A percentile compares a stretch with the other conserved stretches of the same genome.
These are phyloP conservation scores for Kobus ellipsiprymnus DNA, from an alignment of 2,113 vertebrate species.

Conservation along the genomic window DNA sequence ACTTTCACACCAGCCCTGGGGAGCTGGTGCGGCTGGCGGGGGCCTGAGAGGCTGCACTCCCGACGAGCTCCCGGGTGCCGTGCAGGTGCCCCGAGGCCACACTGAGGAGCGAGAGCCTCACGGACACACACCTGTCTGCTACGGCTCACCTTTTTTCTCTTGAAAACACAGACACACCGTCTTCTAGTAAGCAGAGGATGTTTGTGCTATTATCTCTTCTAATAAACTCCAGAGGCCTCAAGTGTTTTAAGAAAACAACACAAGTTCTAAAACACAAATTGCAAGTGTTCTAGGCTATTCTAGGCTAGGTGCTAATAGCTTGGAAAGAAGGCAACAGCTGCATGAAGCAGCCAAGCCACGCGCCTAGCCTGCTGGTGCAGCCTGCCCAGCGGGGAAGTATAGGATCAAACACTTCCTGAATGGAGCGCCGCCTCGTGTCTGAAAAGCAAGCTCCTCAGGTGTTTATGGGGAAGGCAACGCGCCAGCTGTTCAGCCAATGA, in stretches of 20 bases:
- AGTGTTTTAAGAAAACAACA: background rate
- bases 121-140: background rate
- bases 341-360: background rate
- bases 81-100: background rate
- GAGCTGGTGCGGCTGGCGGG: rapidly evolving
- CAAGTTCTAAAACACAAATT: background rate
- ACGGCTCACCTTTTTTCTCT: background rate
- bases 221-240: background rate
- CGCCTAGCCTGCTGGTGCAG: rapidly evolving
- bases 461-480: rapidly evolving
- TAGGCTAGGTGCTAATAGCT: too few species aligned
- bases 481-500: rapidly evolving
- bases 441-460: background rate
- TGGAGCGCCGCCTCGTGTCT: rapidly evolving
- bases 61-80: background rate
- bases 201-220: background rate
- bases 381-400: background rate
- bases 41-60: background rate
- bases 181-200: background rate
- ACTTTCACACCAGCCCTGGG: rapidly evolving
- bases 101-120: rapidly evolving
- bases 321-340: background rate
- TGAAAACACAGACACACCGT: background rate
- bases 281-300: background rate
- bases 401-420: background rate